These are phyloP conservation scores for Aphelenchoides avenae DNA, from an alignment of 1,140 invertebrate species.

Conservation along the genomic window DNA sequence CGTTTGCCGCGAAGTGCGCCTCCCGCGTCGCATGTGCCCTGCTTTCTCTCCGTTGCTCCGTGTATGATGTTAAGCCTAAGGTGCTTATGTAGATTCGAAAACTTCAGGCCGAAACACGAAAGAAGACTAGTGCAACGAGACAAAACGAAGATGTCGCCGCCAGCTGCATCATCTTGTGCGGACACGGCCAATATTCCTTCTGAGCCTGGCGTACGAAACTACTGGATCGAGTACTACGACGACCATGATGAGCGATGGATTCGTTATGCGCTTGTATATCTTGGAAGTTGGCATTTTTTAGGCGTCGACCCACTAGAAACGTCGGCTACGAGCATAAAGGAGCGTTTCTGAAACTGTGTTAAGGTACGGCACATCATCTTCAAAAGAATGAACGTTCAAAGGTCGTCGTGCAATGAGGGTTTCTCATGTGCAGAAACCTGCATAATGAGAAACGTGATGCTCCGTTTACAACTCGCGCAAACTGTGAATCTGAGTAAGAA, in stretches of 20 bases:
- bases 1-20: constrained; percentile 19
- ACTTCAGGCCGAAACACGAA: constrained; percentile 5
- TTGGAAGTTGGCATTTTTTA: constrained; percentile 19
- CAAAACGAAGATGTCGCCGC: neutral
- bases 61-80: too few species aligned
- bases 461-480: too few species aligned
- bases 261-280: neutral
- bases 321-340: too few species aligned
- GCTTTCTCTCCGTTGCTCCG: constrained; percentile 33
- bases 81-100: constrained; percentile 1
- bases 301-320: constrained; percentile 41
- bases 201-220: constrained; percentile 5
- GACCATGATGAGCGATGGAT: constrained; percentile 28
- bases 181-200: neutral
- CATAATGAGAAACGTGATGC: too few species aligned
- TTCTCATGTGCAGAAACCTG: too few species aligned
- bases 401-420: too few species aligned
- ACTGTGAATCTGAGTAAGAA: too few species aligned
- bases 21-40: constrained; percentile 14
- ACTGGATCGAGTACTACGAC: constrained; percentile 37
- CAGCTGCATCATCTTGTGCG: neutral
- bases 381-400: too few species aligned
- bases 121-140: constrained; percentile 4
- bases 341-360: too few species aligned
- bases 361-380: too few species aligned